phyloP scores from a whole-genome alignment of 2,797 vertebrate genomes.

The Gymnopithys bicolor region DNA sequence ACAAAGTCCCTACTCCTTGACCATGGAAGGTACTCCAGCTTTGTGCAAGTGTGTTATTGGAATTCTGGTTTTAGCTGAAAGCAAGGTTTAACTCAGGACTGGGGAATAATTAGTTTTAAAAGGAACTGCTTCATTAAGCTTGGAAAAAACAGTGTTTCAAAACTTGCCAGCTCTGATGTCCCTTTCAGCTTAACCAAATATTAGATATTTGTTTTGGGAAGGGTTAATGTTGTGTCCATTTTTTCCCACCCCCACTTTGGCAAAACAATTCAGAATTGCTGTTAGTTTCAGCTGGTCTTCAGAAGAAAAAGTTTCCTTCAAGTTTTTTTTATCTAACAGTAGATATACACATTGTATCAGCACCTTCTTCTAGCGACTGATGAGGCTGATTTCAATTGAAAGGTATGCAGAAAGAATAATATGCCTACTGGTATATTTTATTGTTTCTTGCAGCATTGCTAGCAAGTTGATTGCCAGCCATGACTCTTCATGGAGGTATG shows the following conservation, averaged over 20 bases:
- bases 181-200: not conserved
- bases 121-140: not conserved
- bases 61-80: not conserved
- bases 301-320: not conserved
- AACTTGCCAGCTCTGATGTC: not conserved
- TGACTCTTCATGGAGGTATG: not conserved
- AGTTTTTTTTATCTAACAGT: not conserved
- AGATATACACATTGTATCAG: not conserved
- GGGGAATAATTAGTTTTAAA: not conserved
- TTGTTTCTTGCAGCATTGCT: not conserved
- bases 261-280: not conserved
- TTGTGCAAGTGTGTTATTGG: not conserved
- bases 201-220: not conserved
- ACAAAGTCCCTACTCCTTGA: not conserved
- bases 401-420: not conserved
- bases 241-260: not conserved
- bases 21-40: not conserved
- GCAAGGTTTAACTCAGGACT: not conserved
- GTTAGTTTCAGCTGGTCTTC: not conserved
- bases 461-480: not conserved
- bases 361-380: not conserved
- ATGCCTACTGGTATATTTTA: not conserved
- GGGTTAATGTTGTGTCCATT: not conserved
- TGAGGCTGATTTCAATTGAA: not conserved
- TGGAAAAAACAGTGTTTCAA: not conserved